phyloP scores from a whole-genome alignment of 2,888 invertebrate species.

The Laspeyria flexula region DNA sequence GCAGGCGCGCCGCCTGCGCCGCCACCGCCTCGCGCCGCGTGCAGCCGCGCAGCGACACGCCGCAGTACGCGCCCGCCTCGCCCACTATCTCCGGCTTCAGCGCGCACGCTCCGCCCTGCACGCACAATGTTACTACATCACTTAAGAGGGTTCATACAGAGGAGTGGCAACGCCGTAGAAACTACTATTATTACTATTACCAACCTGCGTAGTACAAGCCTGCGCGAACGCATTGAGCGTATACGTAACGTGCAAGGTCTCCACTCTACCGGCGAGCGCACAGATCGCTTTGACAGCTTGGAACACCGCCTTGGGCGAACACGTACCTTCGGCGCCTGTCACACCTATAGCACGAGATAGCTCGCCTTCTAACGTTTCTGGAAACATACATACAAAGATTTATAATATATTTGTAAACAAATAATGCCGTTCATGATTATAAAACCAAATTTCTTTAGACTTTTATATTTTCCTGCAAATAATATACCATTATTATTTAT shows the following conservation, averaged over 20 bases:
- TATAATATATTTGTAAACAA: too few species aligned
- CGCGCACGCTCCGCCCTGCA: slow-evolving; percentile 50
- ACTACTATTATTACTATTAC: too few species aligned
- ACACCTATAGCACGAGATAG: slow-evolving; percentile 91
- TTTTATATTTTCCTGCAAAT: too few species aligned
- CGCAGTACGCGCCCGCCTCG: slow-evolving; percentile 86
- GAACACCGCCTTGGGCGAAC: slow-evolving; percentile 87
- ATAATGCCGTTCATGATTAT: too few species aligned
- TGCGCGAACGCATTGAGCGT: slow-evolving; percentile 89
- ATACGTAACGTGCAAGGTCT: slow-evolving; percentile 94
- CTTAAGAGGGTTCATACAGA: too few species aligned
- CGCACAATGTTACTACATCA: too few species aligned
- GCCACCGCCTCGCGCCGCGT: slow-evolving; percentile 87
- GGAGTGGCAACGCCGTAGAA: too few species aligned
- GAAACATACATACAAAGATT: not conserved
- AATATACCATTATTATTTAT: too few species aligned
- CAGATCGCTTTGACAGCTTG: slow-evolving; percentile 98
- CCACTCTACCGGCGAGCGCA: slow-evolving; percentile 94
- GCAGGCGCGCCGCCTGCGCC: slow-evolving; percentile 89
- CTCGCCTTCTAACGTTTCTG: slow-evolving; percentile 93
- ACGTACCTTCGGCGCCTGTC: slow-evolving; percentile 84
- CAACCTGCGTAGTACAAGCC: slow-evolving; percentile 85
- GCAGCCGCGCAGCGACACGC: slow-evolving; percentile 87
- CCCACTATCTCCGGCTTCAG: slow-evolving; percentile 73
- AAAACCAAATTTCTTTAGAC: too few species aligned